Percentiles rank a stretch among this genome's conserved stretches.
Evolutionary conservation across 1,140 invertebrate species (phyloP).

Genomic region (Magallana gigas): DNA sequence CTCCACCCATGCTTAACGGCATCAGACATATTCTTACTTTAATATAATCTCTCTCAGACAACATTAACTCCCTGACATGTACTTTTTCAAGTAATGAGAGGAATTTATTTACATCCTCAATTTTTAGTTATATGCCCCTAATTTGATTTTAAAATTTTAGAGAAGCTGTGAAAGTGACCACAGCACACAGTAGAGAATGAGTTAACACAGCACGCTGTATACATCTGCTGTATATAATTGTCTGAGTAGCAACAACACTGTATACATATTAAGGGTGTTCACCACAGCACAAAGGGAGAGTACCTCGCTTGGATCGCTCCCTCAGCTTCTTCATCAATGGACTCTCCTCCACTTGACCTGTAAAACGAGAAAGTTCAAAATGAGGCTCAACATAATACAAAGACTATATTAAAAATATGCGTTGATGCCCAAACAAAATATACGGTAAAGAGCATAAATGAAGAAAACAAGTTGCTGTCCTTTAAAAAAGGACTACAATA

Average conservation of each 20-base stretch:
- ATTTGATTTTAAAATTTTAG: neutral
- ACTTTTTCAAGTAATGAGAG: too few relatives aligned
- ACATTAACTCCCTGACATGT: too few relatives aligned
- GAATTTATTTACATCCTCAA: neutral
- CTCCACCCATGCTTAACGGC: too few relatives aligned
- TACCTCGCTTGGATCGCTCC: slow-evolving; percentile 47
- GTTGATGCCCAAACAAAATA: too few relatives aligned
- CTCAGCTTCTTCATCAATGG: slow-evolving; percentile 67
- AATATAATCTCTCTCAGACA: too few relatives aligned
- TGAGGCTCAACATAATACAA: neutral
- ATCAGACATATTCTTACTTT: too few relatives aligned
- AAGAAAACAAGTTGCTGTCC: too few relatives aligned
- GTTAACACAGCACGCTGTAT: neutral
- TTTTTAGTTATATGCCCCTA: slow-evolving; percentile 8
- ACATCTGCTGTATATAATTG: neutral
- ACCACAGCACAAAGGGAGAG: too few relatives aligned
- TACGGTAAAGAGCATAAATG: too few relatives aligned
- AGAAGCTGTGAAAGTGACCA: slow-evolving; percentile 11
- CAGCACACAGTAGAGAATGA: slow-evolving; percentile 14
- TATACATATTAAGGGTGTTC: neutral
- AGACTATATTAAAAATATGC: neutral
- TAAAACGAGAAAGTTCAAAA: neutral
- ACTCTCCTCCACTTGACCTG: slow-evolving; percentile 70
- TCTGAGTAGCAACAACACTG: neutral
- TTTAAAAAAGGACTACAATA: too few relatives aligned